These are phyloP conservation scores for Carollia perspicillata DNA, from an alignment of 2,113 vertebrate genomes.

Conservation along the genomic window DNA sequence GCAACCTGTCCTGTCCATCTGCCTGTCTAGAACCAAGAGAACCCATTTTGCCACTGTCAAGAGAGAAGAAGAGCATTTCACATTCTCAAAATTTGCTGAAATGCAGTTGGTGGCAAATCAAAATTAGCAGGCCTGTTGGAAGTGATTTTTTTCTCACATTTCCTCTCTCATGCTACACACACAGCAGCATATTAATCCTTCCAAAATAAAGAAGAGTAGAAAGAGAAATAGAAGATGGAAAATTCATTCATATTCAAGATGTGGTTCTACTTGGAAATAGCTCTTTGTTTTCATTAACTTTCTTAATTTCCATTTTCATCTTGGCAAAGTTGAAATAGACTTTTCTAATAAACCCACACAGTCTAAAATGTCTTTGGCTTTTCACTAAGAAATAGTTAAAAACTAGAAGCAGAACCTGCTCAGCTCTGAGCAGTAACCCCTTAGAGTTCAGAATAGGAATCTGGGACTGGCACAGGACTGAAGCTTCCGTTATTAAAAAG, in stretches of 20 bases:
- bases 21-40: not conserved
- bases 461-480: not conserved
- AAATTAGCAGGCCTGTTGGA: not conserved
- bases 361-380: not conserved
- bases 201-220: not conserved
- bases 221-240: not conserved
- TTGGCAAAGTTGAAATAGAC: not conserved
- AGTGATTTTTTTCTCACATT: not conserved
- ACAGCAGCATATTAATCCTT: not conserved
- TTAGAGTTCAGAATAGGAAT: conserved; percentile 15
- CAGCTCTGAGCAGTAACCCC: not conserved
- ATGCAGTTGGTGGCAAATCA: not conserved
- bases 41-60: not conserved
- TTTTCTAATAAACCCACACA: conserved; percentile 23
- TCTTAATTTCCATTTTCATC: conserved; percentile 27
- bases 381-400: conserved; percentile 8
- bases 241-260: conserved; percentile 17
- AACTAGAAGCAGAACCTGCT: not conserved
- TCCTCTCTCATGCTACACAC: not conserved
- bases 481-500: not conserved
- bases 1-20: not conserved
- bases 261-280: not conserved
- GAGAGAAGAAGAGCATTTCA: not conserved
- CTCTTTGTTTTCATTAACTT: conserved; percentile 23
- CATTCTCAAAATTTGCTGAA: not conserved